Conservation (phyloP, 2,113 vertebrate species). For the Colinus virginianus region DNA sequence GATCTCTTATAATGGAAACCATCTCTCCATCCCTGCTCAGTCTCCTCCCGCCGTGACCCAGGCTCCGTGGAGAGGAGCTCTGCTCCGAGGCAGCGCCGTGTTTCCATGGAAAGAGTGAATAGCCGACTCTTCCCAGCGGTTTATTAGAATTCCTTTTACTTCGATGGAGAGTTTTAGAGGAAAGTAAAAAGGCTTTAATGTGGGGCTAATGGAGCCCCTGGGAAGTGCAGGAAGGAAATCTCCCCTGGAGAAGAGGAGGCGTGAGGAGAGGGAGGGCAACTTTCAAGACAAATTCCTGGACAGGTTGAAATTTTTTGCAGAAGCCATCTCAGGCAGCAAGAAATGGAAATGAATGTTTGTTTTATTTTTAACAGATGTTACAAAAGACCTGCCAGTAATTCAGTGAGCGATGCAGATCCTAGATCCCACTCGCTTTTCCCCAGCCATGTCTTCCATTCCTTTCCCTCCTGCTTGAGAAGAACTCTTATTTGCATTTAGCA, state of each 20-base stretch:
- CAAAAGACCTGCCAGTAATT: slow-evolving; percentile 71
- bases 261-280: slow-evolving; percentile 63
- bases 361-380: slow-evolving; percentile 78
- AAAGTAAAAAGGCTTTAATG: slow-evolving; percentile 74
- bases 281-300: slow-evolving; percentile 68
- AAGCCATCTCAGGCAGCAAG: slow-evolving; percentile 67
- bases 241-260: slow-evolving; percentile 74
- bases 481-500: slow-evolving; percentile 51
- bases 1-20: slow-evolving; percentile 63
- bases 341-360: slow-evolving; percentile 68
- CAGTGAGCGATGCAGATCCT: slow-evolving; percentile 55
- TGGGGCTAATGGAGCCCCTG: slow-evolving; percentile 75
- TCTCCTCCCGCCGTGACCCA: slow-evolving; percentile 69
- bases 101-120: slow-evolving; percentile 76
- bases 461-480: background rate
- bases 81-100: slow-evolving; percentile 54
- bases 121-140: slow-evolving; percentile 67
- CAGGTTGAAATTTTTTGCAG: slow-evolving; percentile 72
- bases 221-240: slow-evolving; percentile 74
- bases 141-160: slow-evolving; percentile 79
- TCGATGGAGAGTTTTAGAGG: slow-evolving; percentile 63
- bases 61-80: slow-evolving; percentile 55
- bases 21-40: slow-evolving; percentile 59
- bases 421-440: slow-evolving; percentile 57
- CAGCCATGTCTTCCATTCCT: slow-evolving; percentile 49